These are phyloP conservation scores for Enchytraeus crypticus DNA, from an alignment of 2,888 invertebrate species.

Conservation along the genomic window DNA sequence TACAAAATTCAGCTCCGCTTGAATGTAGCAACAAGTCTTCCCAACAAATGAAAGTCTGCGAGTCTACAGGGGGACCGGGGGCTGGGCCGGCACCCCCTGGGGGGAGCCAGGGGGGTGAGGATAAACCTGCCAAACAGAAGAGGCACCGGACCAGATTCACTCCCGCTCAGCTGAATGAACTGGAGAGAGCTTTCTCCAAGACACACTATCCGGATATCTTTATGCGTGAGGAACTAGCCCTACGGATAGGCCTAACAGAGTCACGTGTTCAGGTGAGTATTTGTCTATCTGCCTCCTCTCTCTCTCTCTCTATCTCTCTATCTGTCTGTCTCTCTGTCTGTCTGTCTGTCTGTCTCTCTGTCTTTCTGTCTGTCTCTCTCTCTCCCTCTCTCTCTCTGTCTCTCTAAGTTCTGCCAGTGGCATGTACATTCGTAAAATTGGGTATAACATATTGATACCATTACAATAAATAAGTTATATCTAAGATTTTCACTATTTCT, in stretches of 20 bases:
- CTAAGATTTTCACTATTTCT: no score
- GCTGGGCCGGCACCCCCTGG: not conserved
- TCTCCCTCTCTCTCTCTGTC: not conserved
- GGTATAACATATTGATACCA: no score
- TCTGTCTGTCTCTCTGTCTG: no score
- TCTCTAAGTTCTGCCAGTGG: no score
- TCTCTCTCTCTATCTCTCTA: no score
- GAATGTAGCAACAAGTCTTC: no score
- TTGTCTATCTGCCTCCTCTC: no score
- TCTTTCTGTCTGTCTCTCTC: no score
- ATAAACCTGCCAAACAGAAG: constrained; percentile 90
- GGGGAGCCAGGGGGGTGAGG: not conserved
- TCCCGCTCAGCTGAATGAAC: constrained; percentile 87
- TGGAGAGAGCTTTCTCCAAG: constrained; percentile 90
- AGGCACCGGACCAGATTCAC: constrained; percentile 91
- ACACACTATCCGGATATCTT: constrained; percentile 95
- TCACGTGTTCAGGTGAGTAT: constrained; percentile 83
- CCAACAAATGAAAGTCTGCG: no score
- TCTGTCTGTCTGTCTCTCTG: not conserved
- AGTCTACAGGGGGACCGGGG: not conserved
- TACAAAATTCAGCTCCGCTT: no score
- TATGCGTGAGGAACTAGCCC: constrained; percentile 92
- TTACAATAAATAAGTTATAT: no score
- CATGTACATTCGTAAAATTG: no score
- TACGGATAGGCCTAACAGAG: constrained; percentile 91